Evolutionary conservation across 2,113 vertebrate genomes (phyloP), one percentile per base, ranked within the genome.

Genomic region (Dipodomys merriami): DNA sequence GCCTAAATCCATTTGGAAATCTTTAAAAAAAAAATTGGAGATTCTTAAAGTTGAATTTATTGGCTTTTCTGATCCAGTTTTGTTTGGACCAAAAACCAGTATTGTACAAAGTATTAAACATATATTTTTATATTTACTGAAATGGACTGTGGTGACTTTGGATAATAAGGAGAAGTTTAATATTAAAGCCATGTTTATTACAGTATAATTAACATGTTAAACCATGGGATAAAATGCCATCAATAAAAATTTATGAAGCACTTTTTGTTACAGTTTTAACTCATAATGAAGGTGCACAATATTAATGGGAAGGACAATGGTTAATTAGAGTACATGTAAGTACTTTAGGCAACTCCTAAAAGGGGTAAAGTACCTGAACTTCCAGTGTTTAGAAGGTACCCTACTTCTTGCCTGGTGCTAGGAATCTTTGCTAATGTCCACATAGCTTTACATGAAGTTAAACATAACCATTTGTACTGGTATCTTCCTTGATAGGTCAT

Each of bases 181-280:
- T 99, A 99, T 99, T 99, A 99, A 99, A 99, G 99, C 99, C 99
- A 99, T 99, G 99, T 99, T 99, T 99, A 99, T 99, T 99, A 99
- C 99, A 99, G 99, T 98, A 99, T 98, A 99, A 99, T 99, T 99
- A 99, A 99, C 98, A 99, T 98, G 99, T 99, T 99, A 99, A 99
- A 98, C 98, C 98, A 99, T 99, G 99, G 99, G 98, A 98, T 99
- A 99, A 99, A 39, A 99, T 98, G 99, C 99, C 99, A 99, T 99
- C 99, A 99, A 99, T 99, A 99, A 99, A 98, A 97, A 99, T 98
- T 97, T 97, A 98, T 97, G 97, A 98, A 98, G 98, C 98, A 98
- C 27, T 78, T 93, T 96, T 97, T 60, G 94, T 97, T 97, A 93
- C 92, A 94, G 71, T 97, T 97, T 95, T 94, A 97, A 95, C 77